phyloP scores from a whole-genome alignment of 1,140 invertebrate species.

The Hypsibius dujardini region DNA sequence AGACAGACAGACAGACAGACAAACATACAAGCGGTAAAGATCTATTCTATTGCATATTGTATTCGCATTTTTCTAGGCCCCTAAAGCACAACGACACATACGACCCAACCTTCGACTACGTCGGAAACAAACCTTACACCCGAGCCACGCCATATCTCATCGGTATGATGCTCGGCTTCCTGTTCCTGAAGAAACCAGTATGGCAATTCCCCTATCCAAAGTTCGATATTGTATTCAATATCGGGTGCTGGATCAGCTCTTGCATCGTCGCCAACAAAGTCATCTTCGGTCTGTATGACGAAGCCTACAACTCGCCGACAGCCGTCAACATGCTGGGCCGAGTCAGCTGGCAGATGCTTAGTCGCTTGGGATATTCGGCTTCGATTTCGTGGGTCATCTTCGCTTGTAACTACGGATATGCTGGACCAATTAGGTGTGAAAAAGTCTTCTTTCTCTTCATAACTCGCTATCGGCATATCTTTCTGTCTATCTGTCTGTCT shows the following conservation, averaged over 20 bases:
- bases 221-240: neutral
- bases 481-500: too few species aligned
- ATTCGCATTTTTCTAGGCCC: neutral
- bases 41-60: neutral
- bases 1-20: too few species aligned
- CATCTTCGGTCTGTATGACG: neutral
- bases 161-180: constrained; percentile 24
- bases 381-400: neutral
- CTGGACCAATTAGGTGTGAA: neutral
- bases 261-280: neutral
- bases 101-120: constrained; percentile 16
- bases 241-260: neutral
- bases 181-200: constrained; percentile 24
- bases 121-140: constrained; percentile 24
- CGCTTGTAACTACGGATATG: neutral
- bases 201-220: neutral
- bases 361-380: neutral
- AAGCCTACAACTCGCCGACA: neutral
- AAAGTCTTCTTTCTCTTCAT: too few species aligned
- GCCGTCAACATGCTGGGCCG: neutral
- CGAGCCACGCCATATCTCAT: constrained; percentile 25
- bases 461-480: too few species aligned
- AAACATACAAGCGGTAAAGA: too few species aligned
- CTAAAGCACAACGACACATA: neutral
- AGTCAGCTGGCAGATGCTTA: neutral